These are phyloP conservation scores for Lycia hirtaria DNA, from an alignment of 2,888 invertebrate genomes.

Conservation along the genomic window DNA sequence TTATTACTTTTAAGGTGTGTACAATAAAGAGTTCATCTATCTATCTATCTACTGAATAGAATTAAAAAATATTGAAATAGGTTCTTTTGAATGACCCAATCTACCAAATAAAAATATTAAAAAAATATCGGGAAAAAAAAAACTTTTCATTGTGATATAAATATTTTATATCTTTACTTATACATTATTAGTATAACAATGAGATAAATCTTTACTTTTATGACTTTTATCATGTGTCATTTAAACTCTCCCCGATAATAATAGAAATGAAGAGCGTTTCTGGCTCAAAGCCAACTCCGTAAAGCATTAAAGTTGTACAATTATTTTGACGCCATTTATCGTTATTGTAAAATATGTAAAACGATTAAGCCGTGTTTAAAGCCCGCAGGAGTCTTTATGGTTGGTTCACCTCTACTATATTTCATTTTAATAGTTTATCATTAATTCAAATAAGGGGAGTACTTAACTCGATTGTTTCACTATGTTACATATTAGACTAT, in stretches of 20 bases:
- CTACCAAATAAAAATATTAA: no score
- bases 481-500: not conserved
- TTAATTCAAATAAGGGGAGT: not conserved
- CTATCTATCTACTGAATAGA: no score
- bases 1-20: no score
- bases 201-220: not conserved
- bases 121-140: no score
- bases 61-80: no score
- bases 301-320: slow-evolving; percentile 14
- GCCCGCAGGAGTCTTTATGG: not conserved
- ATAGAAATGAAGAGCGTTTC: slow-evolving; percentile 4
- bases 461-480: not conserved
- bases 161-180: no score
- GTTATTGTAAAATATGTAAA: slow-evolving; percentile 14
- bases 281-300: not conserved
- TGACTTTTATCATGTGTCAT: not conserved
- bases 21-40: no score
- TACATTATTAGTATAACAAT: no score
- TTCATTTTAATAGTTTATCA: not conserved
- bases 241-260: not conserved
- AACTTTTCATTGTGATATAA: no score
- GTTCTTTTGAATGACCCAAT: no score
- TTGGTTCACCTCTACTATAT: not conserved
- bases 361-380: slow-evolving; percentile 10
- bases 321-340: slow-evolving; percentile 18